Percentiles rank a stretch among this genome's conserved stretches.
These are phyloP conservation scores for Epinephelus lanceolatus DNA, from an alignment of 2,113 vertebrate species.

Conservation along the genomic window DNA sequence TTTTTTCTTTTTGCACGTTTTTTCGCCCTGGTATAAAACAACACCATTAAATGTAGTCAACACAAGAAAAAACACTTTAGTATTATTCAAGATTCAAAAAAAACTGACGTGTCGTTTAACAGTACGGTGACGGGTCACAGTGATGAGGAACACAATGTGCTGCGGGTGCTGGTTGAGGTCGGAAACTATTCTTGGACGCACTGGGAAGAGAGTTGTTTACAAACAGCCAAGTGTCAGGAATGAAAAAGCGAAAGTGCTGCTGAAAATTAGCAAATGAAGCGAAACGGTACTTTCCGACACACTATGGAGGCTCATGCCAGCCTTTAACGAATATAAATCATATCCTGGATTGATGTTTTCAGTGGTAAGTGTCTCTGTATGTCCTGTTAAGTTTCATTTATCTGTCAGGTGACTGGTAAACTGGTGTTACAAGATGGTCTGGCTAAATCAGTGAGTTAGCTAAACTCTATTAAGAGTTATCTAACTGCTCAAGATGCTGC, in stretches of 20 bases:
- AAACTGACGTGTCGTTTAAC: too few species aligned
- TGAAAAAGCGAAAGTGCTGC: neutral
- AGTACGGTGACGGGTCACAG: neutral
- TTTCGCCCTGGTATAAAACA: too few species aligned
- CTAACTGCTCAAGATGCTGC: neutral
- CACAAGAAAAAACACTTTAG: too few species aligned
- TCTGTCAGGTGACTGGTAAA: neutral
- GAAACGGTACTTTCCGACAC: neutral
- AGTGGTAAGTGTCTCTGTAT: slow-evolving; percentile 54
- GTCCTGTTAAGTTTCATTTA: slow-evolving; percentile 7
- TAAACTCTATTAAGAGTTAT: neutral
- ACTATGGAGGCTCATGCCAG: neutral
- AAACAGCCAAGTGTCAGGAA: slow-evolving; percentile 57
- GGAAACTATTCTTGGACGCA: slow-evolving; percentile 68
- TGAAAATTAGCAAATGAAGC: neutral
- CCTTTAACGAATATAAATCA: neutral
- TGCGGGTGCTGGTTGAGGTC: slow-evolving; percentile 44
- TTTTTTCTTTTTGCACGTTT: too few species aligned
- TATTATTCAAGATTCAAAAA: neutral
- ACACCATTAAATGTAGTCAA: too few species aligned
- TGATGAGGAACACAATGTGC: slow-evolving; percentile 48
- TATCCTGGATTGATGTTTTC: neutral
- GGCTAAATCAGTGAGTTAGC: neutral
- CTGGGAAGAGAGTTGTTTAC: slow-evolving; percentile 71
- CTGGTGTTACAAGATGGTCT: neutral